A percentile compares a stretch with the other conserved stretches of the same genome.
phyloP scores from a whole-genome alignment of 1,140 invertebrate genomes.

The Myzus persicae region DNA sequence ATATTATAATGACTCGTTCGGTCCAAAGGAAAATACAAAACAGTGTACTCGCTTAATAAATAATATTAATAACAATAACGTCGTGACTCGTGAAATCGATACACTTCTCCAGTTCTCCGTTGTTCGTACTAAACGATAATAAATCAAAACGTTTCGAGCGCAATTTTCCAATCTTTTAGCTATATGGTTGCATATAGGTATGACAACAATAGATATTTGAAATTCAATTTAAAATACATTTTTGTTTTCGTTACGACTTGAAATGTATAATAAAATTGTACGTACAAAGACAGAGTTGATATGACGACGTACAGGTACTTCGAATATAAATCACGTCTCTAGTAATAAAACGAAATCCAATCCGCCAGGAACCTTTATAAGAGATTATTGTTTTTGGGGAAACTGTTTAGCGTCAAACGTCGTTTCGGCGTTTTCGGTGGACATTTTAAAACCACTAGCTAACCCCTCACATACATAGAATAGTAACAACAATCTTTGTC shows the following conservation, averaged over 20 bases:
- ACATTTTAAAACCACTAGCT: not conserved
- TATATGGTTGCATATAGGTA: not conserved
- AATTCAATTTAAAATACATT: not conserved
- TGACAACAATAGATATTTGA: not conserved
- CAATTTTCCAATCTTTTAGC: not conserved
- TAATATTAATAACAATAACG: not conserved
- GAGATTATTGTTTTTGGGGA: not conserved
- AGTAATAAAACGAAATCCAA: not conserved
- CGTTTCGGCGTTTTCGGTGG: not conserved
- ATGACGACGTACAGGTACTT: not conserved
- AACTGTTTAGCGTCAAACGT: not conserved
- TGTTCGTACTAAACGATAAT: not conserved
- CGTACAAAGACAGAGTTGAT: not conserved
- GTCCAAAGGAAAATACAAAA: not conserved
- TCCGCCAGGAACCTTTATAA: not conserved
- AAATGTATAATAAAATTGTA: not conserved
- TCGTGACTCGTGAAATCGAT: not conserved
- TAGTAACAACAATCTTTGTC: too few species aligned
- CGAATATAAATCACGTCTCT: not conserved
- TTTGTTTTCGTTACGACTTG: not conserved
- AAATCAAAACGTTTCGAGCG: not conserved
- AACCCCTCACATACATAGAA: too few species aligned
- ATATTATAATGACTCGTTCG: not conserved
- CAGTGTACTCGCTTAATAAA: not conserved
- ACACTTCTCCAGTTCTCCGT: not conserved